Evolutionary conservation across 2,113 vertebrate genomes (phyloP), one percentile per base, ranked within the genome.

Genomic region (Suncus etruscus): DNA sequence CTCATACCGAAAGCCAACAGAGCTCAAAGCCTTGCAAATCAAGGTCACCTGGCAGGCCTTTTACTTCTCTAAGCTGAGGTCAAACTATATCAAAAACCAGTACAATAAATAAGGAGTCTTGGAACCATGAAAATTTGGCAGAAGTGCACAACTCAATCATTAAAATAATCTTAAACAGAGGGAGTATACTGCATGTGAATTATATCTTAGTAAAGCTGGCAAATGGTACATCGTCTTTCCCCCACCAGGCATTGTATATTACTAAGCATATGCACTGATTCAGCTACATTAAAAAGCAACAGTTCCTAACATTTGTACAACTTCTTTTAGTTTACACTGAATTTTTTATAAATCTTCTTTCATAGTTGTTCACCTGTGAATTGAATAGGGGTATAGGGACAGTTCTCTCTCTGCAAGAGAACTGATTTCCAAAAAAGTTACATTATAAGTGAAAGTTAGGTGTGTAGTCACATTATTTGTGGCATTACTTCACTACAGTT

Each of bases 1-100:
- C 93, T 95, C 95, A 93, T 70, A 91, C 31, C 0, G 91, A 95
- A 94, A 96, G 91, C 69, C 22, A 0, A 14, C 31, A 66, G 45
- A 31, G 91, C 69, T 58, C 0, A 10, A 45, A 50, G 27, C 4
- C 29, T 82, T 91, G 70, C 82, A 83, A 75, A 85, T 27, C 63
- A 63, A 81, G 63, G 50, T 87, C 78, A 22, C 74, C 87, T 66
- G 82, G 58, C 50, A 45, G 4, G 18, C 6, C 24, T 50, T 20
- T 50, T 69, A 24, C 22, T 45, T 70, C 58, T 32, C 1, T 3
- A 27, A 70, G 50, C 39, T 45, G 58, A 3, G 7, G 22, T 84
- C 10, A 11, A 50, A 6, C 68, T 1, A 25, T 16, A 18, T 14
- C 20, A 24, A 11, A 32, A 31, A 10, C 12, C 20, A 70, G 39